phyloP scores from a whole-genome alignment of 1,140 invertebrate genomes.

The Drosophila varians region DNA sequence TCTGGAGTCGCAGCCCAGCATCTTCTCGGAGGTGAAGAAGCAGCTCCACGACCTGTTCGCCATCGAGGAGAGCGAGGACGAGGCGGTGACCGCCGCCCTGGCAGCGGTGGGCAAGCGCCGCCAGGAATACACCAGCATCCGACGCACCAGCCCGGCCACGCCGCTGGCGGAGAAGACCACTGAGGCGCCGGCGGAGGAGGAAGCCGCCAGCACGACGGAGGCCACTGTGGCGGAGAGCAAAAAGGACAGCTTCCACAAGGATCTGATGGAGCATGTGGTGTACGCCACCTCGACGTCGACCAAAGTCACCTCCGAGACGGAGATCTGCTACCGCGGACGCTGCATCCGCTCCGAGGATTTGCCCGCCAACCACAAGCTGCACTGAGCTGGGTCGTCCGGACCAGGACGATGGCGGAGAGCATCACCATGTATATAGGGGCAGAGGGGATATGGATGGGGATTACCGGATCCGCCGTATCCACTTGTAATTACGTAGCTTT shows the following conservation, averaged over 20 bases:
- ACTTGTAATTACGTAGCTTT: slow-evolving; percentile 77
- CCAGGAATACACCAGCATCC: slow-evolving; percentile 82
- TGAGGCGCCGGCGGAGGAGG: slow-evolving; percentile 30
- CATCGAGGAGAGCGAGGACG: slow-evolving; percentile 75
- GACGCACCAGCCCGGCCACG: slow-evolving; percentile 54
- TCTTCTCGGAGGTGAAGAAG: slow-evolving; percentile 79
- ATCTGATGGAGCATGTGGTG: slow-evolving; percentile 84
- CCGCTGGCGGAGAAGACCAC: slow-evolving; percentile 59
- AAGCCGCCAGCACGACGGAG: slow-evolving; percentile 54
- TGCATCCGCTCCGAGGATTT: slow-evolving; percentile 89
- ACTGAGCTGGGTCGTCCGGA: slow-evolving; percentile 47
- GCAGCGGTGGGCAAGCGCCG: slow-evolving; percentile 74
- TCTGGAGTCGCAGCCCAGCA: slow-evolving; percentile 75
- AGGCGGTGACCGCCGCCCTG: slow-evolving; percentile 62
- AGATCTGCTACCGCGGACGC: slow-evolving; percentile 92
- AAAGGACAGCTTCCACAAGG: slow-evolving; percentile 77
- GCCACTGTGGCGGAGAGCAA: slow-evolving; percentile 60
- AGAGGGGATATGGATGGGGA: slow-evolving; percentile 37
- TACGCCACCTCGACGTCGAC: slow-evolving; percentile 88
- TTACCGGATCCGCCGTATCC: slow-evolving; percentile 28
- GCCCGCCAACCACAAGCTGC: slow-evolving; percentile 78
- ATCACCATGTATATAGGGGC: slow-evolving; percentile 62
- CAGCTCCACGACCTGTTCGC: slow-evolving; percentile 78
- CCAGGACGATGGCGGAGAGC: neutral
- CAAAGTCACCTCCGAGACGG: slow-evolving; percentile 92